These are phyloP conservation scores for Acanthochromis polyacanthus DNA, from an alignment of 2,113 vertebrate genomes.

Conservation along the genomic window DNA sequence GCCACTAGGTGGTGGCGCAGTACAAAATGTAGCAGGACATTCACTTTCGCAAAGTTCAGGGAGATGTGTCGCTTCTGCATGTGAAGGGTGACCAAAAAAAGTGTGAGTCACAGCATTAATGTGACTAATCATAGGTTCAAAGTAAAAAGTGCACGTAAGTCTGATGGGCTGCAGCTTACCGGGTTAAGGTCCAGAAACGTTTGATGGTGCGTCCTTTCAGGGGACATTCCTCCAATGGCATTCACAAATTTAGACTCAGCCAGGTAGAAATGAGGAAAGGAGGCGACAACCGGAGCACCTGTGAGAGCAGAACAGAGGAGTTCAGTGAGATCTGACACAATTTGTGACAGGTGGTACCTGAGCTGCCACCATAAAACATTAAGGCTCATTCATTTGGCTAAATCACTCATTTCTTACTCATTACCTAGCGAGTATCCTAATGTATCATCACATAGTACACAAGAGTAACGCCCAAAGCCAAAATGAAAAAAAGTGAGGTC, in stretches of 20 bases:
- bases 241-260: slow-evolving; percentile 86
- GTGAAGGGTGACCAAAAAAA: too few relatives aligned
- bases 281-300: slow-evolving; percentile 95
- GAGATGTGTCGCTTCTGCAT: too few relatives aligned
- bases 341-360: too few relatives aligned
- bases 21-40: background rate
- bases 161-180: slow-evolving; percentile 72
- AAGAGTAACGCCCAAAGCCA: too few relatives aligned
- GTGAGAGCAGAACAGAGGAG: background rate
- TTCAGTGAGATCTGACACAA: background rate
- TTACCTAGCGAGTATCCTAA: background rate
- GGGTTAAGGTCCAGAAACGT: slow-evolving; percentile 95
- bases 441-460: too few relatives aligned
- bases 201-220: slow-evolving; percentile 90
- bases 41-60: too few relatives aligned
- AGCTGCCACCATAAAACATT: background rate
- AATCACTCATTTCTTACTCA: too few relatives aligned
- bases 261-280: slow-evolving; percentile 95
- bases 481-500: too few relatives aligned
- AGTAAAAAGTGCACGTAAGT: background rate
- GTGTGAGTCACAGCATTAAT: too few relatives aligned
- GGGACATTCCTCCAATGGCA: slow-evolving; percentile 88
- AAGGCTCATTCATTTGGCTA: too few relatives aligned
- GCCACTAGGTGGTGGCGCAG: slow-evolving; percentile 57
- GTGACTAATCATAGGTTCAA: too few relatives aligned